Conservation (phyloP, 2,113 vertebrate genomes). For the Phrynocephalus versicolor region DNA sequence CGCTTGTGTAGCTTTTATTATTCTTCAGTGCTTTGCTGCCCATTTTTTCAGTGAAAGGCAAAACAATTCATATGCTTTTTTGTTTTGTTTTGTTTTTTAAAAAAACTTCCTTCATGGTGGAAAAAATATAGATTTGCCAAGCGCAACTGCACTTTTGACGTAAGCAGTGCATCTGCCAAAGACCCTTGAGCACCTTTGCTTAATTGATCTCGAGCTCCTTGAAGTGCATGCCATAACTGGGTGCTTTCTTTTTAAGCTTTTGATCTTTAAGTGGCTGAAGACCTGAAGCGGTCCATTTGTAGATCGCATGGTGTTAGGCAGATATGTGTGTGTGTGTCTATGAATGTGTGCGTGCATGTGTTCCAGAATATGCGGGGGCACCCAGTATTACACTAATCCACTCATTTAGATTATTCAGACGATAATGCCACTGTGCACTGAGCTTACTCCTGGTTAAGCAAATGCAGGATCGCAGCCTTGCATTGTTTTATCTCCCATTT, state of each 20-base stretch:
- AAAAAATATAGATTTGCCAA: conserved; percentile 19
- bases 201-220: conserved; percentile 13
- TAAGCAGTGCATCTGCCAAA: conserved; percentile 24
- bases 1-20: conserved; percentile 5
- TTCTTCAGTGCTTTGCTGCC: conserved; percentile 19
- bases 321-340: neutral
- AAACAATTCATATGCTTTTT: conserved; percentile 2
- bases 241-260: conserved; percentile 12
- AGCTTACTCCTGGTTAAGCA: neutral
- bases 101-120: conserved; percentile 22
- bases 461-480: neutral
- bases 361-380: conserved; percentile 17
- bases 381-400: neutral
- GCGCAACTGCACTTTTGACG: conserved; percentile 9
- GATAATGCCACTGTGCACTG: neutral
- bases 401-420: neutral
- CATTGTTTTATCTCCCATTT: neutral
- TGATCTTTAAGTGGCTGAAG: conserved; percentile 27
- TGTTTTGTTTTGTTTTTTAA: neutral
- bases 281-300: conserved; percentile 23
- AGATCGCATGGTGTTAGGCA: neutral
- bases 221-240: conserved; percentile 32
- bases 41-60: neutral
- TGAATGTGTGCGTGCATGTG: neutral
- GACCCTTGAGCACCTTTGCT: conserved; percentile 9